Evolutionary conservation across 2,113 vertebrate species (phyloP).

Genomic region (Epinephelus cyanopodus): DNA sequence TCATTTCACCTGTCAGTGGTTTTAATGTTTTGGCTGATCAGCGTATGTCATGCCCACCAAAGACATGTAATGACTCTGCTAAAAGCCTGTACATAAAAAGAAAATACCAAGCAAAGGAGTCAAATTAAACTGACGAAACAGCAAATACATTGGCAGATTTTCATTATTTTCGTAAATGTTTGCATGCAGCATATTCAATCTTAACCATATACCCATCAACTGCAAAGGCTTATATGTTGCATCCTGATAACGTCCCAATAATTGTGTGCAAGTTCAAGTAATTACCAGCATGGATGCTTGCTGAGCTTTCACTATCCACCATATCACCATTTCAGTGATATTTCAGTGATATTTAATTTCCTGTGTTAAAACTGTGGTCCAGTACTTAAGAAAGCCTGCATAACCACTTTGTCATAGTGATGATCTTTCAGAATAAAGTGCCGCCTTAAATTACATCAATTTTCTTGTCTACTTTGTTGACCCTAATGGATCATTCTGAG

Average conservation of each 20-base stretch:
- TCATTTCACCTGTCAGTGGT: too few relatives aligned
- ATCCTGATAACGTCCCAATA: neutral
- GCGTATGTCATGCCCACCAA: neutral
- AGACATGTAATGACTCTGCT: neutral
- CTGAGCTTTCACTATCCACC: neutral
- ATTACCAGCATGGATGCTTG: neutral
- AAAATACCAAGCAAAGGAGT: neutral
- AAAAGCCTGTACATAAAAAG: neutral
- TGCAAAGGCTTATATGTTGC: neutral
- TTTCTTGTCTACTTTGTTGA: slow-evolving; percentile 40
- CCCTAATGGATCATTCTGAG: slow-evolving; percentile 25
- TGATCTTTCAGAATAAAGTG: slow-evolving; percentile 35
- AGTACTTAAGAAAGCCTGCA: slow-evolving; percentile 5
- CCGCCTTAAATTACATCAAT: slow-evolving; percentile 41
- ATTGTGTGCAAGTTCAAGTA: neutral
- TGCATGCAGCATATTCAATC: neutral
- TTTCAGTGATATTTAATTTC: slow-evolving; percentile 22
- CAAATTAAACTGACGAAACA: neutral
- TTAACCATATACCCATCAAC: neutral
- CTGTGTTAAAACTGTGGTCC: neutral
- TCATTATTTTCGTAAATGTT: neutral
- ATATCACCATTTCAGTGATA: slow-evolving; percentile 10
- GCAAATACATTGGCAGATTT: neutral
- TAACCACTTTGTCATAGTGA: slow-evolving; percentile 13
- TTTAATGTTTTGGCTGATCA: too few relatives aligned